A percentile compares a stretch with the other conserved stretches of the same genome.
Evolutionary conservation across 2,888 invertebrate species (phyloP).

Genomic region (Coremacera marginata): DNA sequence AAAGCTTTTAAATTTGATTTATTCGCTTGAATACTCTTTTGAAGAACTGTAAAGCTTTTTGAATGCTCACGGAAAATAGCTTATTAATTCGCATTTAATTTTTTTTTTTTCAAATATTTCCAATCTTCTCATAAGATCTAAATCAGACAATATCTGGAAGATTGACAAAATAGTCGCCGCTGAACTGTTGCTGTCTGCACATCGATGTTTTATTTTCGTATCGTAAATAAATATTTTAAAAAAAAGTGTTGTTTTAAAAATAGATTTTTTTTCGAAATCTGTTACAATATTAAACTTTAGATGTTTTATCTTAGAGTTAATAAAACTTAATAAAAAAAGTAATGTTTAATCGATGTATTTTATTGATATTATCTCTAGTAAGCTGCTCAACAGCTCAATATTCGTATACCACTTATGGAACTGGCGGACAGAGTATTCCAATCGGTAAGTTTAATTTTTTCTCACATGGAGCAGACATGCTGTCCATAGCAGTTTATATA

Average conservation of each 20-base stretch:
- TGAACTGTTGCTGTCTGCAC: not conserved
- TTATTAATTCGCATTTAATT: not conserved
- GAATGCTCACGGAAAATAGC: not conserved
- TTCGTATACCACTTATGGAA: slow-evolving; percentile 16
- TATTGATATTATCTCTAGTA: not conserved
- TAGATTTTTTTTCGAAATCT: not conserved
- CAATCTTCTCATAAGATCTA: not conserved
- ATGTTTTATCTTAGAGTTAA: not conserved
- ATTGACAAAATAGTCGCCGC: slow-evolving; percentile 4
- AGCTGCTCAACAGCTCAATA: slow-evolving; percentile 19
- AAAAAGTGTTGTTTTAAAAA: not conserved
- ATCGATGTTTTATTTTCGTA: not conserved
- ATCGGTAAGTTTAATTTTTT: slow-evolving; percentile 53
- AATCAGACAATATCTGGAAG: not conserved
- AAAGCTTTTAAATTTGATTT: not conserved
- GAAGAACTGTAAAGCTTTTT: not conserved
- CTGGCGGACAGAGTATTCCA: slow-evolving; percentile 48
- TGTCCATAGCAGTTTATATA: not conserved
- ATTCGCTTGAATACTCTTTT: not conserved
- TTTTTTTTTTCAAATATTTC: not conserved
- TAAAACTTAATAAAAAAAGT: not conserved
- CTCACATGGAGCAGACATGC: slow-evolving; percentile 33
- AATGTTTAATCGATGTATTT: not conserved
- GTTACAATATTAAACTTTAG: not conserved
- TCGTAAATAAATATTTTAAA: too few relatives aligned